These are phyloP conservation scores for Apamea crenata DNA, from an alignment of 2,888 invertebrate species.

Conservation along the genomic window DNA sequence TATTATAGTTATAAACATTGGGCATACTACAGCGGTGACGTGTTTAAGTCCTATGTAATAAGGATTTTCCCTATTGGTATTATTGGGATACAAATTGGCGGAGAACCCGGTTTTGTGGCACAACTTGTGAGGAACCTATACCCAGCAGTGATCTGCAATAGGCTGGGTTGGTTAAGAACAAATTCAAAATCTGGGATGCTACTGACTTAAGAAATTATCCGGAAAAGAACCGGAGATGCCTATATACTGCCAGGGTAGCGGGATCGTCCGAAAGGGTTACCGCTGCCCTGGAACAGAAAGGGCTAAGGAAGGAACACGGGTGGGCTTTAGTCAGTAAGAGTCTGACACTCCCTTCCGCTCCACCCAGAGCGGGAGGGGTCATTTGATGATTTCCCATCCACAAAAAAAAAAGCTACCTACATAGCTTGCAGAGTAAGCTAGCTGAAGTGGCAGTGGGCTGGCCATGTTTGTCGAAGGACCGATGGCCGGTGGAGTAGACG, in stretches of 20 bases:
- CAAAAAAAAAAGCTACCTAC: no score
- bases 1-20: slow-evolving; percentile 5
- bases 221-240: neutral
- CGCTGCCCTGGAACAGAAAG: no score
- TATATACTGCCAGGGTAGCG: no score
- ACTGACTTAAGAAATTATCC: neutral
- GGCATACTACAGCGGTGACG: neutral
- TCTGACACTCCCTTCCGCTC: no score
- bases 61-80: neutral
- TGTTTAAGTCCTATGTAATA: neutral
- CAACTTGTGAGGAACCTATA: neutral
- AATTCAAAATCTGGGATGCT: neutral
- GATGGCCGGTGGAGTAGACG: neutral
- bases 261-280: no score
- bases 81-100: neutral
- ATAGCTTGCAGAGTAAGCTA: neutral
- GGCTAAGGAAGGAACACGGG: no score
- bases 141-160: neutral
- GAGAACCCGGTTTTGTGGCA: no score
- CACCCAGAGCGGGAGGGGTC: no score
- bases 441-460: neutral
- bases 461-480: neutral
- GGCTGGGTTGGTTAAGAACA: neutral
- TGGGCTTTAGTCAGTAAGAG: no score
- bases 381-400: no score